Percentiles rank a stretch among this genome's conserved stretches.
phyloP scores from a whole-genome alignment of 2,113 vertebrate genomes.

The Puffinus mauretanicus region DNA sequence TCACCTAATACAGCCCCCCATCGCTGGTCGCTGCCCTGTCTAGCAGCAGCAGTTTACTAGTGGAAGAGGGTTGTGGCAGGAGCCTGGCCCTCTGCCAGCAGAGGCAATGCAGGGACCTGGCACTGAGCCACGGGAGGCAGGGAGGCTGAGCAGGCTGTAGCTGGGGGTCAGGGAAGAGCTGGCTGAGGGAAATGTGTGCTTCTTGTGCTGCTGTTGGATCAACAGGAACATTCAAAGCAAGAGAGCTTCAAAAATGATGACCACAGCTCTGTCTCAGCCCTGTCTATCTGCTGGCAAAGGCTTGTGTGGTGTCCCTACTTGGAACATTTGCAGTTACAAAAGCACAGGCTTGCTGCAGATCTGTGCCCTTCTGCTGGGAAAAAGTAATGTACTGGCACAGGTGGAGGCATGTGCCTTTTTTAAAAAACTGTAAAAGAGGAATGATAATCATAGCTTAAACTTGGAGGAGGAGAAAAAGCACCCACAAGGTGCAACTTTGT shows the following conservation, averaged over 20 bases:
- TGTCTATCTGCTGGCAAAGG: neutral
- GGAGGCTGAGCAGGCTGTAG: neutral
- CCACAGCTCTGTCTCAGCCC: neutral
- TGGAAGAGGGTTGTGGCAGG: neutral
- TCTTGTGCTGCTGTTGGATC: neutral
- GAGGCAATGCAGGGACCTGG: neutral
- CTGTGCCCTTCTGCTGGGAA: neutral
- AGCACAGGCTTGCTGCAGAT: neutral
- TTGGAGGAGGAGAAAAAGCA: neutral
- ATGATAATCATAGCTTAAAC: neutral
- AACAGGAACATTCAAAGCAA: neutral
- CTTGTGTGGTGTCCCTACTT: neutral
- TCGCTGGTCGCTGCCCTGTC: fast-evolving
- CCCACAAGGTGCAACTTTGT: neutral
- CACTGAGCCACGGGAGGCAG: neutral
- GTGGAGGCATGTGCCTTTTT: neutral
- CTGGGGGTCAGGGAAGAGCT: neutral
- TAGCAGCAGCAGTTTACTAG: neutral
- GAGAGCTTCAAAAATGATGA: neutral
- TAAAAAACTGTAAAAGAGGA: neutral
- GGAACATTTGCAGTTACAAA: neutral
- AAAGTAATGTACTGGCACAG: neutral
- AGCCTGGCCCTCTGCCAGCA: neutral
- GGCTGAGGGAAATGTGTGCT: neutral
- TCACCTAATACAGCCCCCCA: neutral